Percentiles rank a stretch among this genome's conserved stretches.
Conservation (phyloP, 1,140 invertebrate species). For the Brachystomella parvula region DNA sequence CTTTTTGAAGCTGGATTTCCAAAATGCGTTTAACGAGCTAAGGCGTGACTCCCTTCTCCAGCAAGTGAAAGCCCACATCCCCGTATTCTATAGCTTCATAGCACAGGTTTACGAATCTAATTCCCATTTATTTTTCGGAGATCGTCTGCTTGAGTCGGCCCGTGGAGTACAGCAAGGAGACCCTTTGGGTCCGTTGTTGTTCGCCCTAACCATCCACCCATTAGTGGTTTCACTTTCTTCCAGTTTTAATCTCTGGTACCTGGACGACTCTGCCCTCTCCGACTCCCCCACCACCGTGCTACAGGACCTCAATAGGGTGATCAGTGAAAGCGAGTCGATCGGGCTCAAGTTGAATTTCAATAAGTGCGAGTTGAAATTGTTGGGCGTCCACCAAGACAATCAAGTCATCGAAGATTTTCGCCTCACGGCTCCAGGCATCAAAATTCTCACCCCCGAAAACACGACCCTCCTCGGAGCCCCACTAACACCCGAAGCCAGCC, state of each 20-base stretch:
- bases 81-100: background rate
- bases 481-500: background rate
- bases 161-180: constrained; percentile 6
- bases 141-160: background rate
- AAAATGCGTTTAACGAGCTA: constrained; percentile 4
- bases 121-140: background rate
- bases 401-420: background rate
- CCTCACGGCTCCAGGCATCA: background rate
- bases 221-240: background rate
- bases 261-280: background rate
- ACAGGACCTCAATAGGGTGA: background rate
- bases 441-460: background rate
- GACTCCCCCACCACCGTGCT: background rate
- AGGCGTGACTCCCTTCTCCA: background rate
- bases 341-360: background rate
- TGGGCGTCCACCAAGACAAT: background rate
- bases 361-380: background rate
- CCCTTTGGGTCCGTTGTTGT: background rate
- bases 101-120: background rate
- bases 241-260: constrained; percentile 1
- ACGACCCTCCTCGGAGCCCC: background rate
- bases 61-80: background rate
- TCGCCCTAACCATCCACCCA: background rate
- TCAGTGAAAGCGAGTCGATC: background rate
- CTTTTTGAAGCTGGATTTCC: constrained; percentile 6